A percentile compares a stretch with the other conserved stretches of the same genome.
Conservation (phyloP, 2,113 vertebrate species). For the Cheirogaleus medius region DNA sequence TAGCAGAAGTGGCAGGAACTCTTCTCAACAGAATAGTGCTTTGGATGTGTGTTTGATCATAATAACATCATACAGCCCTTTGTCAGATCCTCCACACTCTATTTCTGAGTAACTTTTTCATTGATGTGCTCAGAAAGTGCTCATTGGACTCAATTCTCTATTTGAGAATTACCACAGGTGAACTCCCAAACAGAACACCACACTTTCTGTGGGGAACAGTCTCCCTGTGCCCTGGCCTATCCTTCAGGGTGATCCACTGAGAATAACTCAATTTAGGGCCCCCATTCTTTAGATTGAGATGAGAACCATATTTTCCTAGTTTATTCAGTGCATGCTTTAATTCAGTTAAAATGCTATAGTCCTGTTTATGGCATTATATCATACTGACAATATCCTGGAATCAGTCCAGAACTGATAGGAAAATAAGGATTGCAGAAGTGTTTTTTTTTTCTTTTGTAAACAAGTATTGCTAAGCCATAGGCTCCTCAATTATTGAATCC, state of each 20-base stretch:
- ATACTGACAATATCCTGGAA: conserved; percentile 57
- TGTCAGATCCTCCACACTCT: neutral
- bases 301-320: neutral
- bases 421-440: neutral
- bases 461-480: conserved; percentile 33
- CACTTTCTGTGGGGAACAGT: neutral
- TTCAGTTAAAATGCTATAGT: neutral
- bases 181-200: neutral
- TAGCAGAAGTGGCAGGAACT: neutral
- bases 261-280: neutral
- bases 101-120: conserved; percentile 3
- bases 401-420: conserved; percentile 46
- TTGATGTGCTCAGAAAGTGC: neutral
- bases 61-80: neutral
- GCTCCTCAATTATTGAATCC: neutral
- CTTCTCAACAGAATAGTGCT: neutral
- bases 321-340: conserved; percentile 32
- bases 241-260: neutral
- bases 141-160: neutral
- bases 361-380: neutral
- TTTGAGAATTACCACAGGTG: neutral
- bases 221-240: neutral
- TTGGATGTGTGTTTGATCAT: neutral
- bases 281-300: neutral
- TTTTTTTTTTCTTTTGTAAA: neutral